Conservation (phyloP, 2,888 invertebrate genomes). For the Dinocampus coccinellae region DNA sequence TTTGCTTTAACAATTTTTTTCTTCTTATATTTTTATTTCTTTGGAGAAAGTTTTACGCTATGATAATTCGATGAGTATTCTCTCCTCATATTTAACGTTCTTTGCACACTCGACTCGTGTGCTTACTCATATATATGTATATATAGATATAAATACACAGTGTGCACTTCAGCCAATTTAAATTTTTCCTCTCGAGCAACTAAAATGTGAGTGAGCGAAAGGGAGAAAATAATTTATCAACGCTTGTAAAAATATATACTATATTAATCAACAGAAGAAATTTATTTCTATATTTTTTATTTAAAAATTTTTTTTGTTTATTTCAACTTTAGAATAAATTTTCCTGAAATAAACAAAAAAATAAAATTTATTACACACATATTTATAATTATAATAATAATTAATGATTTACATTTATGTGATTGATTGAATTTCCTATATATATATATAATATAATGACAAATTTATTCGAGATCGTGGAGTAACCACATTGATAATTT, state of each 20-base stretch:
- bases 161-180: slow-evolving; percentile 31
- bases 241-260: background rate
- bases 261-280: background rate
- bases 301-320: too few species aligned
- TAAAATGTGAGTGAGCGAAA: background rate
- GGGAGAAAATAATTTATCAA: background rate
- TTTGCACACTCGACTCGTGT: slow-evolving; percentile 37
- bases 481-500: background rate
- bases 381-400: too few species aligned
- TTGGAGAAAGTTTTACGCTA: slow-evolving; percentile 47
- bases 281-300: too few species aligned
- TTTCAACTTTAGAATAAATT: too few species aligned
- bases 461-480: too few species aligned
- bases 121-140: slow-evolving; percentile 12
- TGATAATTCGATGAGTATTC: slow-evolving; percentile 55
- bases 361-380: too few species aligned
- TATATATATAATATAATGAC: too few species aligned
- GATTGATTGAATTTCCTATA: too few species aligned
- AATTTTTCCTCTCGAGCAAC: slow-evolving; percentile 5
- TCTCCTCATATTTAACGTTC: slow-evolving; percentile 2
- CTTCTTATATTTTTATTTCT: slow-evolving; percentile 23
- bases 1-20: slow-evolving; percentile 34
- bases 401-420: too few species aligned
- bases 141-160: slow-evolving; percentile 20
- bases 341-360: too few species aligned